Evolutionary conservation across 2,888 invertebrate species (phyloP).

Genomic region (Conus canariensis): DNA sequence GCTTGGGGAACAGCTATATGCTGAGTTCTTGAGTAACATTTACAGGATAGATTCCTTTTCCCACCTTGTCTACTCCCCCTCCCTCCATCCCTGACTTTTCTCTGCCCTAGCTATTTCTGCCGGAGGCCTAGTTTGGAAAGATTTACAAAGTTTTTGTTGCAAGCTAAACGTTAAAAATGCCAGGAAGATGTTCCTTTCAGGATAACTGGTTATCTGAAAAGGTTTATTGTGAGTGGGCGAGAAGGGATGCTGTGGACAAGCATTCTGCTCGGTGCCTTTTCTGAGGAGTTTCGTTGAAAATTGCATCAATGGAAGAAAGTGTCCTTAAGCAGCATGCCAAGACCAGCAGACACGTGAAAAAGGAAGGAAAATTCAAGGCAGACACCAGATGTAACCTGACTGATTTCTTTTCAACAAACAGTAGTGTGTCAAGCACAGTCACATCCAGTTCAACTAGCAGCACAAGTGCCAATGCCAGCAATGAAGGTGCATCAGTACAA

Average conservation of each 20-base stretch:
- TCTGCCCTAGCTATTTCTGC: neutral
- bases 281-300: neutral
- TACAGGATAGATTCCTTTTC: no score
- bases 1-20: no score
- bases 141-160: neutral
- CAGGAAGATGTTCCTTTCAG: slow-evolving; percentile 3
- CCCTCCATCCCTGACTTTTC: no score
- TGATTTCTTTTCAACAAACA: neutral
- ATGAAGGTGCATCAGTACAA: neutral
- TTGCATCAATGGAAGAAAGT: neutral
- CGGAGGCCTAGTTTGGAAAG: slow-evolving; percentile 1
- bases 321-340: slow-evolving; percentile 7
- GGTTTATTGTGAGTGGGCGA: neutral
- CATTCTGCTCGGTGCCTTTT: neutral
- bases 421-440: neutral
- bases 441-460: neutral
- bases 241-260: neutral
- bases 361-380: slow-evolving; percentile 11
- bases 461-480: neutral
- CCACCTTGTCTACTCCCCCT: no score
- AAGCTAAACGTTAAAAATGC: slow-evolving; percentile 1
- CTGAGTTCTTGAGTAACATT: no score
- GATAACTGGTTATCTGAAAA: neutral
- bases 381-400: slow-evolving; percentile 10
- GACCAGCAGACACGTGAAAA: slow-evolving; percentile 9